Percentiles rank a stretch among this genome's conserved stretches.
phyloP scores from a whole-genome alignment of 2,113 vertebrate genomes.

The Neoarius graeffei region DNA sequence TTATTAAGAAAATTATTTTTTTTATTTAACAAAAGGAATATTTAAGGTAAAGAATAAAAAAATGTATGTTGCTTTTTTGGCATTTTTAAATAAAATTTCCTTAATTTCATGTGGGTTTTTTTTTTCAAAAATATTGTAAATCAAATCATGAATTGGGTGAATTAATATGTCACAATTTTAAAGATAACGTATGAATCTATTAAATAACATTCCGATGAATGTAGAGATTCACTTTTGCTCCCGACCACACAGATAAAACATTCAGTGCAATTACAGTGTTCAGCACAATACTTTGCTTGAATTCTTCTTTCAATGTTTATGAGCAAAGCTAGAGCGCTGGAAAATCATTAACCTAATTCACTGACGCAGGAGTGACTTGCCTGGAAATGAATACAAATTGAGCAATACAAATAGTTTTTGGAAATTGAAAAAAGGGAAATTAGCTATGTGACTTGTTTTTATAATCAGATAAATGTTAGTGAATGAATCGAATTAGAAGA shows the following conservation, averaged over 20 bases:
- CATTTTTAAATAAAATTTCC: too few species aligned
- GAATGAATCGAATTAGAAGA: background rate
- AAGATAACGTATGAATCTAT: background rate
- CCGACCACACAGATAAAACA: background rate
- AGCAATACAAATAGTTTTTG: background rate
- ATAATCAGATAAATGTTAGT: background rate
- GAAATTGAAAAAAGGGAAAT: background rate
- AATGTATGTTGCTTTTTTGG: too few species aligned
- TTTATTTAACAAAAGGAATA: too few species aligned
- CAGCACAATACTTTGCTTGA: background rate
- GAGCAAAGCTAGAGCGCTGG: constrained; percentile 6
- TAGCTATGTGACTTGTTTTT: background rate
- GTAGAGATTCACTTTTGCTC: background rate
- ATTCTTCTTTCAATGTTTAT: background rate
- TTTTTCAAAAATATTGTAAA: too few species aligned
- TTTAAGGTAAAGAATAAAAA: too few species aligned
- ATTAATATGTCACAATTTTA: background rate
- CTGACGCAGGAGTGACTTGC: background rate
- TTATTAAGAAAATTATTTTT: too few species aligned
- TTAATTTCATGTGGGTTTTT: too few species aligned
- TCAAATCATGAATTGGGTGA: background rate
- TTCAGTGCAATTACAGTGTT: background rate
- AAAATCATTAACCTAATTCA: constrained; percentile 8
- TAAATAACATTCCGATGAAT: background rate
- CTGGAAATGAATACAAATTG: background rate